phyloP scores from a whole-genome alignment of 2,113 vertebrate genomes.

The Ia io region DNA sequence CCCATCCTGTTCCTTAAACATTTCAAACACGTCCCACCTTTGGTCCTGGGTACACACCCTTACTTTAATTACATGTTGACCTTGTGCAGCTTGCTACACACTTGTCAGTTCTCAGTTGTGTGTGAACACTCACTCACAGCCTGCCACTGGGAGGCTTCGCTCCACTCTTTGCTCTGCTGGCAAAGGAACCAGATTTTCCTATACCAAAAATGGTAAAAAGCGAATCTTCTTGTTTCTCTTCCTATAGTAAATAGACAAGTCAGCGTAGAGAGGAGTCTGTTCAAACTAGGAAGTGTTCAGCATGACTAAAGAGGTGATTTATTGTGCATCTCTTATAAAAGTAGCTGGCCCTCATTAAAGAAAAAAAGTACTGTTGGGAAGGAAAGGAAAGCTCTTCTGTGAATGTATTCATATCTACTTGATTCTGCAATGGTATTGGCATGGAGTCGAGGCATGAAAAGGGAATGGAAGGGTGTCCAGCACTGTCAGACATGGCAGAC shows the following conservation, averaged over 20 bases:
- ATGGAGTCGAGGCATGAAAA: background rate
- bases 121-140: background rate
- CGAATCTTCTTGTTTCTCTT: conserved; percentile 1
- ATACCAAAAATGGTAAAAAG: background rate
- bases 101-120: background rate
- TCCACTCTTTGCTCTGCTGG: background rate
- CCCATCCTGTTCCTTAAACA: background rate
- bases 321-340: conserved; percentile 34
- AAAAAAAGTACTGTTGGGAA: background rate
- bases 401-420: background rate
- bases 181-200: background rate
- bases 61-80: background rate
- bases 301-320: conserved; percentile 19
- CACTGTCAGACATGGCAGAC: background rate
- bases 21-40: background rate
- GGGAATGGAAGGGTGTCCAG: background rate
- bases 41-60: background rate
- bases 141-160: background rate
- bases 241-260: conserved; percentile 40
- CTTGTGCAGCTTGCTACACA: background rate
- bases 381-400: background rate
- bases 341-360: background rate
- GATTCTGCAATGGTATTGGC: background rate
- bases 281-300: conserved; percentile 42
- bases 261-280: conserved; percentile 40